These are phyloP conservation scores for Sthenelais limicola DNA, from an alignment of 2,888 invertebrate genomes.

Conservation along the genomic window DNA sequence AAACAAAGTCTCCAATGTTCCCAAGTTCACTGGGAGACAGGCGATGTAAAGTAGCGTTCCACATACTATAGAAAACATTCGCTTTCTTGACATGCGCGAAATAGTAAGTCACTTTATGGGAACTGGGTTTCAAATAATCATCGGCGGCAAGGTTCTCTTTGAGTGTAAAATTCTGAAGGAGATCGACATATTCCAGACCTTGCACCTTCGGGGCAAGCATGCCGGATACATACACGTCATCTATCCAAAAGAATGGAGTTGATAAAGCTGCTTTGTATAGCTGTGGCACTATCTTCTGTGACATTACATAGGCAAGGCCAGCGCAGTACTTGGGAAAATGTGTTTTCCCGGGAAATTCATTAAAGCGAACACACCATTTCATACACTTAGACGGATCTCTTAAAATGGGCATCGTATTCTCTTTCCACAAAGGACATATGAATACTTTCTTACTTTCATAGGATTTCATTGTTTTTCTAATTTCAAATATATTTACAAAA, in stretches of 20 bases:
- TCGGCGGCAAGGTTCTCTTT: constrained; percentile 73
- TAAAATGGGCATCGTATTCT: constrained; percentile 54
- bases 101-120: constrained; percentile 19
- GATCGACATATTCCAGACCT: constrained; percentile 54
- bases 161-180: constrained; percentile 91
- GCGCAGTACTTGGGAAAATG: constrained; percentile 65
- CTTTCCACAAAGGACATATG: constrained; percentile 52
- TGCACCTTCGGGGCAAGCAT: constrained; percentile 56
- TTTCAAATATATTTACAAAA: constrained; percentile 55
- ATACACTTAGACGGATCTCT: constrained; percentile 52
- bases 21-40: too few relatives aligned
- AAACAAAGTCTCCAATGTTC: too few relatives aligned
- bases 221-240: constrained; percentile 68
- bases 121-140: constrained; percentile 29
- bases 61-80: constrained; percentile 36
- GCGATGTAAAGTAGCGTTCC: constrained; percentile 38
- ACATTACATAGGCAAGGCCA: constrained; percentile 60
- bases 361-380: constrained; percentile 53
- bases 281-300: constrained; percentile 55
- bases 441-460: constrained; percentile 12
- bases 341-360: constrained; percentile 50
- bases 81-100: constrained; percentile 43
- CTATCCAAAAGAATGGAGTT: constrained; percentile 61
- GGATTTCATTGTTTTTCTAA: constrained; percentile 43
- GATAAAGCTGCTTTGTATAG: constrained; percentile 58